A percentile compares a stretch with the other conserved stretches of the same genome.
Evolutionary conservation across 2,888 invertebrate species (phyloP).

Genomic region (Trissolcus japonicus): DNA sequence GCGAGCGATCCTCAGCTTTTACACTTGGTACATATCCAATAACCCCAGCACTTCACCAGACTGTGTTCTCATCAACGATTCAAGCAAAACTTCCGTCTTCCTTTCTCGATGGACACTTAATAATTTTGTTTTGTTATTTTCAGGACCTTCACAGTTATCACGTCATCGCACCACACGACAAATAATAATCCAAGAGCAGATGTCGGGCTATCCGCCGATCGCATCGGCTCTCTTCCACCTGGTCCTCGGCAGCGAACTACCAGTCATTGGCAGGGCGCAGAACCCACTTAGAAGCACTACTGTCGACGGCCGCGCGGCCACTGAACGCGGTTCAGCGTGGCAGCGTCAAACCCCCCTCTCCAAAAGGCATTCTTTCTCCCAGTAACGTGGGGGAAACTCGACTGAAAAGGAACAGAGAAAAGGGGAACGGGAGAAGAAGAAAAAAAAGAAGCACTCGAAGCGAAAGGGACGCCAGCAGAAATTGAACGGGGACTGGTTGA

Average conservation of each 20-base stretch:
- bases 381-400: constrained; percentile 36
- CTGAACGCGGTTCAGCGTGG: constrained; percentile 73
- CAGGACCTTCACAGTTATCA: constrained; percentile 8
- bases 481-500: constrained; percentile 39
- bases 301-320: constrained; percentile 75
- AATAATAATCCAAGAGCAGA: constrained; percentile 28
- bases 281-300: constrained; percentile 62
- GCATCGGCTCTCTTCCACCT: constrained; percentile 21
- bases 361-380: constrained; percentile 56
- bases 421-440: neutral
- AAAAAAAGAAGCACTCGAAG: constrained; percentile 22
- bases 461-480: constrained; percentile 17
- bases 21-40: constrained; percentile 26
- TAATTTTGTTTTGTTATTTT: no score
- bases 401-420: constrained; percentile 17
- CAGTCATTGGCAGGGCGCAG: neutral
- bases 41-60: neutral
- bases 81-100: no score
- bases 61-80: neutral
- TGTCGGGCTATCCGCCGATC: constrained; percentile 19
- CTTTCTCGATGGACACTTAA: neutral
- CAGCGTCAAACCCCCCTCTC: constrained; percentile 68
- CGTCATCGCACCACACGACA: constrained; percentile 41
- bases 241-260: constrained; percentile 2
- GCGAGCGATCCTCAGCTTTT: neutral